These are phyloP conservation scores for Hyppa rectilinea DNA, from an alignment of 2,888 invertebrate species.

Conservation along the genomic window DNA sequence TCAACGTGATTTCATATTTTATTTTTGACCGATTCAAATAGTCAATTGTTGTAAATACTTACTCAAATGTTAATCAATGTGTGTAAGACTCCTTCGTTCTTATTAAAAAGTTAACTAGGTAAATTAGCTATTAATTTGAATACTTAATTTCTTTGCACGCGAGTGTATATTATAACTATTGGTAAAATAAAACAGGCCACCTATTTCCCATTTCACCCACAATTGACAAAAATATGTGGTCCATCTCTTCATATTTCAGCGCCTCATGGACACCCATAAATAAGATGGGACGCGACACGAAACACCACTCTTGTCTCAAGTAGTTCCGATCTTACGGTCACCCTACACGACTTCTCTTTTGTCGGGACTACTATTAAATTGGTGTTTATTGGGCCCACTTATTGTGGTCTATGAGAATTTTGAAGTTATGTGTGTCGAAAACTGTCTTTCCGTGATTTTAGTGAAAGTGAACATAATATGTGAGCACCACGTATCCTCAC, in stretches of 20 bases:
- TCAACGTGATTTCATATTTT: no score
- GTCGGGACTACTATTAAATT: slow-evolving; percentile 45
- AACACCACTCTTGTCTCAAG: slow-evolving; percentile 65
- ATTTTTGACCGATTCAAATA: no score
- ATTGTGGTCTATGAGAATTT: slow-evolving; percentile 32
- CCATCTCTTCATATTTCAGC: slow-evolving; percentile 47
- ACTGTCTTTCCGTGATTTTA: neutral
- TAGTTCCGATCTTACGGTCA: slow-evolving; percentile 51
- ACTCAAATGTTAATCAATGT: neutral
- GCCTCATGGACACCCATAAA: slow-evolving; percentile 49
- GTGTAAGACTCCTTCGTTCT: neutral
- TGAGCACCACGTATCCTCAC: no score
- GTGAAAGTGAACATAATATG: no score
- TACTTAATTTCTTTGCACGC: no score
- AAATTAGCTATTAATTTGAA: no score
- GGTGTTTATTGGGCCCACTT: slow-evolving; percentile 57
- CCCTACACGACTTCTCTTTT: slow-evolving; percentile 40
- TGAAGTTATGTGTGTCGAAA: neutral
- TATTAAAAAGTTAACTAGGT: no score
- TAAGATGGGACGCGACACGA: slow-evolving; percentile 60
- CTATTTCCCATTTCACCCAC: neutral
- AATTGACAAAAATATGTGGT: slow-evolving; percentile 54
- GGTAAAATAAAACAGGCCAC: neutral
- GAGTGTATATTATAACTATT: neutral
- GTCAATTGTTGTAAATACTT: slow-evolving; percentile 1